Percentiles rank a stretch among this genome's conserved stretches.
phyloP scores from a whole-genome alignment of 2,888 invertebrate genomes.

The Calliphora vomitoria region DNA sequence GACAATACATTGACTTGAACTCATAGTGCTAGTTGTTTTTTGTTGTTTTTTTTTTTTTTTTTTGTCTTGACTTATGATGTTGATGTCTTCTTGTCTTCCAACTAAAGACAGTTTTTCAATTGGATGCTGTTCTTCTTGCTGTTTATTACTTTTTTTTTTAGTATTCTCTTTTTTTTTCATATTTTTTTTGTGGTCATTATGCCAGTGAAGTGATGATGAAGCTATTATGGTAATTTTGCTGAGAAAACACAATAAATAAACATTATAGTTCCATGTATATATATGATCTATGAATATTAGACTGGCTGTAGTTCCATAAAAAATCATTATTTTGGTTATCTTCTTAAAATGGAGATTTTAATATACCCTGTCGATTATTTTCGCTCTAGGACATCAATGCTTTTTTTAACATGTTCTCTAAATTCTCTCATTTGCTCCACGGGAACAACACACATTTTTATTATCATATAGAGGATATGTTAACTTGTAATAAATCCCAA shows the following conservation, averaged over 20 bases:
- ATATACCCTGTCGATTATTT: too few relatives aligned
- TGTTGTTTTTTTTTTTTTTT: background rate
- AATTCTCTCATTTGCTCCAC: too few relatives aligned
- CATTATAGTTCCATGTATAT: background rate
- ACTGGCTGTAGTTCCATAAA: background rate
- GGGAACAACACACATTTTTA: too few relatives aligned
- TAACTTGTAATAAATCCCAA: too few relatives aligned
- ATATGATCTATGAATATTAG: background rate
- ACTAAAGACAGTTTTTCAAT: constrained; percentile 2
- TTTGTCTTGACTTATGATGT: constrained; percentile 31
- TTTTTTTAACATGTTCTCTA: too few relatives aligned
- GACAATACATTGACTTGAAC: constrained; percentile 9
- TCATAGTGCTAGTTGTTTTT: background rate
- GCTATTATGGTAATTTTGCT: constrained; percentile 56
- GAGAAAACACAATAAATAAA: constrained; percentile 48
- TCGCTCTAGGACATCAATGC: too few relatives aligned
- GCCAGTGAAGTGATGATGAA: constrained; percentile 52
- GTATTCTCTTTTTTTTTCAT: background rate
- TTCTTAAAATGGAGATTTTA: too few relatives aligned
- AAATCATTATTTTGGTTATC: too few relatives aligned
- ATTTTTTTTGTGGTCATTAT: constrained; percentile 34
- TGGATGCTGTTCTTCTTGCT: background rate
- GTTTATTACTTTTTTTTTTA: background rate
- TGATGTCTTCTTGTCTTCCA: constrained; percentile 1
- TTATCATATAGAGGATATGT: too few relatives aligned